Evolutionary conservation across 2,888 invertebrate species (phyloP).

Genomic region (Colostygia pectinataria): DNA sequence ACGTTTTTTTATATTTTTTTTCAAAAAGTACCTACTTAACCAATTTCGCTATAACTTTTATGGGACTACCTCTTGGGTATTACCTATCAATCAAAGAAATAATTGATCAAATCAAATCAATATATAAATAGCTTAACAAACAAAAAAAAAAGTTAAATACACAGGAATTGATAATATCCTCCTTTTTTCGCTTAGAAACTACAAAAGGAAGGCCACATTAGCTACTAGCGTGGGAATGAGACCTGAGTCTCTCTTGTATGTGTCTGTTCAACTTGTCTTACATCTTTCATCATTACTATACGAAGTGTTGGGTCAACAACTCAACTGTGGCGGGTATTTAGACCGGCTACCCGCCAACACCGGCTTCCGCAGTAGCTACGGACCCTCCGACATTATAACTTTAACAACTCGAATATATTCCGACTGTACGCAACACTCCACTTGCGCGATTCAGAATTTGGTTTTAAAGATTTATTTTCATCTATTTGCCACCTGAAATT

Average conservation of each 20-base stretch:
- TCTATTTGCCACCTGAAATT: background rate
- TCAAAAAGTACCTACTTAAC: too few relatives aligned
- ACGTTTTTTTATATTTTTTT: too few relatives aligned
- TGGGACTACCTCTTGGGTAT: too few relatives aligned
- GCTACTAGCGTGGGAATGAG: constrained; percentile 16
- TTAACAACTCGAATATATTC: background rate
- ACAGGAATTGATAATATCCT: too few relatives aligned
- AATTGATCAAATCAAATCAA: too few relatives aligned
- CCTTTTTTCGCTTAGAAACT: background rate
- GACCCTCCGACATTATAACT: background rate
- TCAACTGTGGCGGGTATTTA: constrained; percentile 10
- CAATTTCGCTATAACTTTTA: too few relatives aligned
- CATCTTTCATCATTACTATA: background rate
- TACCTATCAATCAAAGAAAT: too few relatives aligned
- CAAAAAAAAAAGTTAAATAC: too few relatives aligned
- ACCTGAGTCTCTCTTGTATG: constrained; percentile 2
- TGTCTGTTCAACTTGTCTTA: background rate
- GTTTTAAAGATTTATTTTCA: background rate
- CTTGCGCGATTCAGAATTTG: constrained; percentile 18
- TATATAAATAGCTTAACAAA: too few relatives aligned
- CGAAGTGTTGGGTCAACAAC: background rate
- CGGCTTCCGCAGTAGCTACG: constrained; percentile 21
- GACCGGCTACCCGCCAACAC: constrained; percentile 19
- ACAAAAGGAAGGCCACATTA: constrained; percentile 15
- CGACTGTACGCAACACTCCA: background rate